Evolutionary conservation across 2,113 vertebrate species (phyloP).

Genomic region (Eleginops maclovinus): DNA sequence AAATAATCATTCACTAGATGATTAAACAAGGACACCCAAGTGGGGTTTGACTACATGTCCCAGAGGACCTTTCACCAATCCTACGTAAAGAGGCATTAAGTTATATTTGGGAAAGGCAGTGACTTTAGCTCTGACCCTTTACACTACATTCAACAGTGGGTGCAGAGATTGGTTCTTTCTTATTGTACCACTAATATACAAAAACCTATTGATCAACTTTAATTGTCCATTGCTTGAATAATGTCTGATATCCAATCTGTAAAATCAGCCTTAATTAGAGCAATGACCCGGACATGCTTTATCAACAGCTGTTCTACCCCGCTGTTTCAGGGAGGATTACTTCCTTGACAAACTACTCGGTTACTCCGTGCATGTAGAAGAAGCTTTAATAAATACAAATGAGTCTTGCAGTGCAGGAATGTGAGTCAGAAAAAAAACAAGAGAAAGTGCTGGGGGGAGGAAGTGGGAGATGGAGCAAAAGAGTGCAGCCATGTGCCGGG

Average conservation of each 20-base stretch:
- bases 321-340: background rate
- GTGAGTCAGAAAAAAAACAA: constrained; percentile 43
- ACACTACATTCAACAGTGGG: background rate
- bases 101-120: background rate
- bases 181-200: too few species aligned
- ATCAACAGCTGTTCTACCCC: background rate
- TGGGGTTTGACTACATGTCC: background rate
- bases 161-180: too few species aligned
- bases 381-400: background rate
- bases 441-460: background rate
- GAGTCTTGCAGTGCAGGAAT: constrained; percentile 48
- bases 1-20: too few species aligned
- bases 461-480: constrained; percentile 28
- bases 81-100: background rate
- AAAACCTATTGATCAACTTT: too few species aligned
- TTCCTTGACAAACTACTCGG: background rate
- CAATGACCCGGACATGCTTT: background rate
- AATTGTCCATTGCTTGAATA: too few species aligned
- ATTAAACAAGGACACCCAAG: too few species aligned
- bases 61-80: background rate
- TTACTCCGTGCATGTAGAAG: background rate
- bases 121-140: background rate
- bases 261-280: too few species aligned
- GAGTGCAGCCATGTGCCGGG: constrained; percentile 63
- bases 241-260: too few species aligned